Evolutionary conservation across 2,888 invertebrate genomes (phyloP).

Genomic region (Hyalella azteca): DNA sequence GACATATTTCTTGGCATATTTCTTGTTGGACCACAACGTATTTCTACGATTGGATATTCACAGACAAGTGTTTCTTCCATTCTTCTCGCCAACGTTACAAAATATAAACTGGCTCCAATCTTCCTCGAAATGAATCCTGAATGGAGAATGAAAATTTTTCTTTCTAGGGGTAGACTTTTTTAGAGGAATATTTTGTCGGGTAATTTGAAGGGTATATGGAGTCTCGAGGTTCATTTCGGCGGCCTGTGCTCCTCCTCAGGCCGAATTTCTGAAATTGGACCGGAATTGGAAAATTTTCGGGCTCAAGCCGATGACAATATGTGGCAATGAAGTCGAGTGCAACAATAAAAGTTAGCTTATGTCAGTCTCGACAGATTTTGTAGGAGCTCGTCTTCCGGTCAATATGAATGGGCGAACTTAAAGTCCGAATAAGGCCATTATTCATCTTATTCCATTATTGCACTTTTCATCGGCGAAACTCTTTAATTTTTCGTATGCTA

Average conservation of each 20-base stretch:
- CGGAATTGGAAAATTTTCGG: conserved; percentile 3
- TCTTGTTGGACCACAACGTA: background rate
- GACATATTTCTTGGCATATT: background rate
- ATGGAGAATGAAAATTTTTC: conserved; percentile 26
- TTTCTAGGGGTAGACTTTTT: background rate
- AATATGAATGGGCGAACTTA: too few relatives aligned
- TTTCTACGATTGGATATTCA: background rate
- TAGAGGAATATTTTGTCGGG: conserved; percentile 11
- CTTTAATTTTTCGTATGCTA: too few relatives aligned
- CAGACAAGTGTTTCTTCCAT: background rate
- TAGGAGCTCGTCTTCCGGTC: too few relatives aligned
- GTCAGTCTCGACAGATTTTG: too few relatives aligned
- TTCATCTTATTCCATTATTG: too few relatives aligned
- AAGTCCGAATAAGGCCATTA: too few relatives aligned
- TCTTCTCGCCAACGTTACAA: background rate
- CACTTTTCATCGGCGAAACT: too few relatives aligned
- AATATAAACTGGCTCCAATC: conserved; percentile 17
- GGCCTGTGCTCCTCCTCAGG: conserved; percentile 2
- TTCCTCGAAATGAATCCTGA: conserved; percentile 21
- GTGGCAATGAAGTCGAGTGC: background rate
- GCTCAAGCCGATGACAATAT: conserved; percentile 8
- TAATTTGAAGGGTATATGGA: conserved; percentile 34
- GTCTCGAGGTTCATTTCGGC: conserved; percentile 2
- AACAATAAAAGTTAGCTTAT: background rate
- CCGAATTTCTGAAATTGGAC: background rate